Percentiles rank a stretch among this genome's conserved stretches.
Evolutionary conservation across 2,113 vertebrate species (phyloP).

Genomic region (Cercocebus atys): DNA sequence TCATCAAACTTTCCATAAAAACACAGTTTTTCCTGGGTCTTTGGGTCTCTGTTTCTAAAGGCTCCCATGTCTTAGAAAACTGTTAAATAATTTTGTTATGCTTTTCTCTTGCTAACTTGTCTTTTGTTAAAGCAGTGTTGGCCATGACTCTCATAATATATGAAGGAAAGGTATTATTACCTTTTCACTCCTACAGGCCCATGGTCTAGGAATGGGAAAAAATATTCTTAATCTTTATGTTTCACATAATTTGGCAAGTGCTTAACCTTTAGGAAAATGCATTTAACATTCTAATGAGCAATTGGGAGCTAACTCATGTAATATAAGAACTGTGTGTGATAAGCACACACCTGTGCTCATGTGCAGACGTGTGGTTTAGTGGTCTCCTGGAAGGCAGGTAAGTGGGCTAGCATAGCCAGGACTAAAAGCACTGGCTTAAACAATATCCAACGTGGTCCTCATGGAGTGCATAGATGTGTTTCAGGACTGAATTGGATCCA

Average conservation of each 20-base stretch:
- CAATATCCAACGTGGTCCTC: background rate
- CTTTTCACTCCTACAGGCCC: background rate
- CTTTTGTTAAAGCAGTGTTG: background rate
- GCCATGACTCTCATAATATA: background rate
- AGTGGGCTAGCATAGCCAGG: background rate
- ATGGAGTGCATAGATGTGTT: background rate
- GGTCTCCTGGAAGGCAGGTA: background rate
- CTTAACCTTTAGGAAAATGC: background rate
- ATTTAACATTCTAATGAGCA: background rate
- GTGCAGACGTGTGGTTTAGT: background rate
- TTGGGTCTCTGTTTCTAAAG: background rate
- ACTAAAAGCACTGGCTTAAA: background rate
- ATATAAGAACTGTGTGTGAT: background rate
- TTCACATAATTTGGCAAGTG: background rate
- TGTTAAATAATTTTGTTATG: background rate
- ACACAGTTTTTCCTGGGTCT: background rate
- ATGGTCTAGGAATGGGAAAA: background rate
- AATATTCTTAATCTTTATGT: background rate
- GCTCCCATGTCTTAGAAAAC: background rate
- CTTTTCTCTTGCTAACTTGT: background rate
- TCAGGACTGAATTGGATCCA: background rate
- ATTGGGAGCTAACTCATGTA: background rate
- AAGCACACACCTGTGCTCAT: accelerated
- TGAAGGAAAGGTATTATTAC: background rate
- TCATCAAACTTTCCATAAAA: background rate